These are phyloP conservation scores for Sarcophaga peregrina DNA, from an alignment of 1,140 invertebrate genomes.

Conservation along the genomic window DNA sequence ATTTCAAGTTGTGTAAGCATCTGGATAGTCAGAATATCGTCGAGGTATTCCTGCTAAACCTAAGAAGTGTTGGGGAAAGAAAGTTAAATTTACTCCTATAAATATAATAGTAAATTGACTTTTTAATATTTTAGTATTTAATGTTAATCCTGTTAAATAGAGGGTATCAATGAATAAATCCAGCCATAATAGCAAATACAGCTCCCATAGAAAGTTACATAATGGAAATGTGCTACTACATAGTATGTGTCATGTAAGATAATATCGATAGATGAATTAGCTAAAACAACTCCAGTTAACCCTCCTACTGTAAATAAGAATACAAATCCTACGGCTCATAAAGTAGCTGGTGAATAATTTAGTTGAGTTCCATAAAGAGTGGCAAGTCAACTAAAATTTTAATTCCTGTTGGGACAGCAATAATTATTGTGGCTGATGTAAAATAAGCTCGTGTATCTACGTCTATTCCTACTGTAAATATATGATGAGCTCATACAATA, in stretches of 20 bases:
- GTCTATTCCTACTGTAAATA: conserved; percentile 80
- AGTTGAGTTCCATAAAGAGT: no score
- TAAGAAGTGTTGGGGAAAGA: conserved; percentile 22
- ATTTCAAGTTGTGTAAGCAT: conserved; percentile 52
- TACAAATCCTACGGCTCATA: conserved; percentile 78
- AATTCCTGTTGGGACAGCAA: conserved; percentile 64
- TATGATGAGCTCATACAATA: conserved; percentile 78
- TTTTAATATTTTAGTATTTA: conserved; percentile 71
- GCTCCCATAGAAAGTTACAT: conserved; percentile 75
- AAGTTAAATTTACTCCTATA: conserved; percentile 65
- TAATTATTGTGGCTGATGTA: conserved; percentile 79
- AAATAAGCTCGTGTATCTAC: conserved; percentile 79
- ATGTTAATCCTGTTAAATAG: conserved; percentile 71
- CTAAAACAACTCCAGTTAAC: conserved; percentile 74
- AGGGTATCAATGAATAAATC: conserved; percentile 75
- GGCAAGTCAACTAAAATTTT: no score
- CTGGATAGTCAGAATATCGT: conserved; percentile 12
- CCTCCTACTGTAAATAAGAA: conserved; percentile 77
- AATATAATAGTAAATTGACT: conserved; percentile 74
- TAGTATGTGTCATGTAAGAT: no score
- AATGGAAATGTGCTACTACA: conserved; percentile 74
- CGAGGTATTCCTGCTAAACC: conserved; percentile 23
- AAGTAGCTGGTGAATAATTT: background rate
- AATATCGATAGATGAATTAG: conserved; percentile 77
- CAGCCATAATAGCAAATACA: conserved; percentile 77